Evolutionary conservation across 2,888 invertebrate genomes (phyloP).

Genomic region (Ormyrus labotus): DNA sequence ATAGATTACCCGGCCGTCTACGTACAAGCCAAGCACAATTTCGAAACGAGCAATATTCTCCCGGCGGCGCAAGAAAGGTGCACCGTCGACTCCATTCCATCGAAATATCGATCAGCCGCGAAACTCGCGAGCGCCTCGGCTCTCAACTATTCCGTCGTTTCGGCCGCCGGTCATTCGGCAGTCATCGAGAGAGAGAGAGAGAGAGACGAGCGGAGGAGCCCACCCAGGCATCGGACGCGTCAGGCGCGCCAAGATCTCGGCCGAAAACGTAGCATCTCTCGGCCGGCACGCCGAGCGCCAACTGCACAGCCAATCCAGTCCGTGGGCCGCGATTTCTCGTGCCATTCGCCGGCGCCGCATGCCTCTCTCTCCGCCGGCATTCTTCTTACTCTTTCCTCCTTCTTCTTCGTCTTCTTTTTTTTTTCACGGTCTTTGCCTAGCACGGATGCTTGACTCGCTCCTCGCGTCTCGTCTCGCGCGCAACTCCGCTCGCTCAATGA

Average conservation of each 20-base stretch:
- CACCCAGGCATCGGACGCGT: constrained; percentile 50
- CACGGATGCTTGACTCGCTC: constrained; percentile 44
- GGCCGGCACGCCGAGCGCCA: constrained; percentile 53
- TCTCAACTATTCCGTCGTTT: constrained; percentile 19
- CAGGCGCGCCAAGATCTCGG: constrained; percentile 60
- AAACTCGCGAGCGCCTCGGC: too few relatives aligned
- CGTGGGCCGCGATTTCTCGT: constrained; percentile 17
- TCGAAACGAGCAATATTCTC: too few relatives aligned
- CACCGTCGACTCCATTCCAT: too few relatives aligned
- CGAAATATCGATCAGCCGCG: too few relatives aligned
- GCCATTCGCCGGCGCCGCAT: constrained; percentile 26
- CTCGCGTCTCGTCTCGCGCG: constrained; percentile 5
- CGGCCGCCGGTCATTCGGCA: constrained; percentile 6
- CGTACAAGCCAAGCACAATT: too few relatives aligned
- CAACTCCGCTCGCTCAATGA: not conserved
- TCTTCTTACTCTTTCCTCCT: constrained; percentile 2
- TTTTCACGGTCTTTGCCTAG: constrained; percentile 47
- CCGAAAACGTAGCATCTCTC: constrained; percentile 50
- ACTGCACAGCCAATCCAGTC: constrained; percentile 13
- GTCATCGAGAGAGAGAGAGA: not conserved
- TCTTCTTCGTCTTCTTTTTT: not conserved
- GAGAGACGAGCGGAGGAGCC: constrained; percentile 11
- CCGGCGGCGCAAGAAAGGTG: too few relatives aligned
- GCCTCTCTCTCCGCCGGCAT: constrained; percentile 20
- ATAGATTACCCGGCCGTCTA: too few relatives aligned